phyloP scores from a whole-genome alignment of 2,797 vertebrate genomes.

The Caiman crocodilus region DNA sequence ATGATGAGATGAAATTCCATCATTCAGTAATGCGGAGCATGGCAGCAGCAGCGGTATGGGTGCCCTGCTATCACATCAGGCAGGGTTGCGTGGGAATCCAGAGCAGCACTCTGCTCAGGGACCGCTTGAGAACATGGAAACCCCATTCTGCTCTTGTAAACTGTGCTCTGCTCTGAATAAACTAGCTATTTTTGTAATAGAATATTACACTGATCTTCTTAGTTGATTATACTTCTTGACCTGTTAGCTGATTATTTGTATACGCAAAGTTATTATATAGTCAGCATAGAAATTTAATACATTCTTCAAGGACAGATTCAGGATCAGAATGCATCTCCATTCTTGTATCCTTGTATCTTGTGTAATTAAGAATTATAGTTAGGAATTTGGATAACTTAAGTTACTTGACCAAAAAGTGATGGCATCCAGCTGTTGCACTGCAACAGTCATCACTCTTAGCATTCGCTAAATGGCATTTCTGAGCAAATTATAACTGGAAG shows the following conservation, averaged over 20 bases:
- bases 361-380: background rate
- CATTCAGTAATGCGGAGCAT: background rate
- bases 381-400: background rate
- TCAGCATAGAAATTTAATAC: background rate
- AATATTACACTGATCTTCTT: background rate
- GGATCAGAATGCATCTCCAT: background rate
- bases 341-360: background rate
- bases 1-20: background rate
- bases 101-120: background rate
- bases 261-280: background rate
- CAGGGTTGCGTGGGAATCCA: fast-evolving
- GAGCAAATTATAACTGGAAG: no score
- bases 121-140: background rate
- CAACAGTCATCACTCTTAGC: background rate
- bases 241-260: background rate
- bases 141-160: background rate
- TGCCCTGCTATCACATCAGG: background rate
- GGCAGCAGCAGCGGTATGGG: background rate
- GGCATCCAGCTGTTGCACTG: background rate
- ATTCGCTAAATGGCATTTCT: background rate
- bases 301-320: no score
- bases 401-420: background rate
- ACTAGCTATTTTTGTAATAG: background rate
- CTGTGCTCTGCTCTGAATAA: background rate
- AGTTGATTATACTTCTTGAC: no score